A percentile compares a stretch with the other conserved stretches of the same genome.
These are phyloP conservation scores for Drosophila nasuta DNA, from an alignment of 1,140 invertebrate species.

Conservation along the genomic window DNA sequence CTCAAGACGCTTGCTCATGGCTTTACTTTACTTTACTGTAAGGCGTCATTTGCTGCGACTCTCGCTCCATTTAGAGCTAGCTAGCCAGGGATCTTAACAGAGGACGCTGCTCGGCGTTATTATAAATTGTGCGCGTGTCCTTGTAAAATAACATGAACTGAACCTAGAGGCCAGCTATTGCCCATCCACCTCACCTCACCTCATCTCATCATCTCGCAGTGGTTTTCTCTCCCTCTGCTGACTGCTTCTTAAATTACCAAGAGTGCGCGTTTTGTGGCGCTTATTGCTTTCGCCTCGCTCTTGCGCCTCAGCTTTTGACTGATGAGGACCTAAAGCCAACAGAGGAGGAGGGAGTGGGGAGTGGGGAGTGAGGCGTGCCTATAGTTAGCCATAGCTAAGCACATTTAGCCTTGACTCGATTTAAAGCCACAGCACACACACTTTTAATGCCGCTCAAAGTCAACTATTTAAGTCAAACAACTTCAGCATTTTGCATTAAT, in stretches of 20 bases:
- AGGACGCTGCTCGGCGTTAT: conserved; percentile 60
- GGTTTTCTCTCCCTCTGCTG: conserved; percentile 32
- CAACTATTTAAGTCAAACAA: not conserved
- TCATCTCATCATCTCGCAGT: not conserved
- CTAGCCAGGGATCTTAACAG: conserved; percentile 12
- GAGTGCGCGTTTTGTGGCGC: conserved; percentile 60
- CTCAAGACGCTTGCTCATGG: conserved; percentile 36
- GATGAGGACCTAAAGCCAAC: conserved; percentile 17
- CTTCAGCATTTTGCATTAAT: too few species aligned
- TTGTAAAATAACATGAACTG: conserved; percentile 81
- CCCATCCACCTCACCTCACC: not conserved
- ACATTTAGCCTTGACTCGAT: conserved; percentile 55
- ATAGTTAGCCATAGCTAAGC: not conserved
- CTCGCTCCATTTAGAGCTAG: not conserved
- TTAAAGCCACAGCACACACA: conserved; percentile 45
- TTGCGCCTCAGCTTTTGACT: conserved; percentile 38
- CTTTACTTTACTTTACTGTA: conserved; percentile 32
- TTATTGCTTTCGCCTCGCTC: conserved; percentile 54
- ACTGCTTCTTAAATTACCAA: conserved; percentile 76
- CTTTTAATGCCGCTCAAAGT: not conserved
- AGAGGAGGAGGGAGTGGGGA: not conserved
- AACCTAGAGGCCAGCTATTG: conserved; percentile 53
- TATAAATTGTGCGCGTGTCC: conserved; percentile 82
- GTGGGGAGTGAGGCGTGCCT: not conserved
- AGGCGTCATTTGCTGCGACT: conserved; percentile 35